A percentile compares a stretch with the other conserved stretches of the same genome.
phyloP scores from a whole-genome alignment of 1,140 invertebrate species.

The Chelonus insularis region DNA sequence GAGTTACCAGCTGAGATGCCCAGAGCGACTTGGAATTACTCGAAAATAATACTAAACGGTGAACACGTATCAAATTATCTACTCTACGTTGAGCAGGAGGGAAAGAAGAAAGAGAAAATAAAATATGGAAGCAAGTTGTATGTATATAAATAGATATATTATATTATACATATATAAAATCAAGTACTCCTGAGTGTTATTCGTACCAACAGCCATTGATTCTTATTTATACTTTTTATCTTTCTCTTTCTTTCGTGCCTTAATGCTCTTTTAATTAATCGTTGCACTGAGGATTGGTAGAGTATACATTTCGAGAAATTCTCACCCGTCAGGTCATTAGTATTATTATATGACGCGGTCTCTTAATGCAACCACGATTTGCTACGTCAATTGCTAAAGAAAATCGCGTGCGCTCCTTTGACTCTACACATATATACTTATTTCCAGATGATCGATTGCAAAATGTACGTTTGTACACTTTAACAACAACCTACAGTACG shows the following conservation, averaged over 20 bases:
- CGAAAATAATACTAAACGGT: slow-evolving; percentile 56
- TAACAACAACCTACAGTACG: background rate
- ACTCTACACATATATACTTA: background rate
- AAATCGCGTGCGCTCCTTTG: slow-evolving; percentile 21
- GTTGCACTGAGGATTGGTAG: slow-evolving; percentile 35
- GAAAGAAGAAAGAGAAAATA: slow-evolving; percentile 4
- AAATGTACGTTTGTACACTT: slow-evolving; percentile 9
- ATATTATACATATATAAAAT: background rate
- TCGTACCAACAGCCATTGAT: background rate
- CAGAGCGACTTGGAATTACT: slow-evolving; percentile 55
- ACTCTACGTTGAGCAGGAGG: slow-evolving; percentile 22
- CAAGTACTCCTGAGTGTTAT: background rate
- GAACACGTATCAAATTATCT: slow-evolving; percentile 54
- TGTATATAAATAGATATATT: background rate
- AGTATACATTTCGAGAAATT: slow-evolving; percentile 21
- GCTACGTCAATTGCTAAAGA: slow-evolving; percentile 5
- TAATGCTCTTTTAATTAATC: slow-evolving; percentile 58
- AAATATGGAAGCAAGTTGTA: background rate
- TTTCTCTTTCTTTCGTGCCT: slow-evolving; percentile 22
- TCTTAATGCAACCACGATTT: slow-evolving; percentile 17
- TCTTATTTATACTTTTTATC: background rate
- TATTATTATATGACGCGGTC: slow-evolving; percentile 26
- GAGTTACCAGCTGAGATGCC: slow-evolving; percentile 49
- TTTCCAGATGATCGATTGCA: slow-evolving; percentile 22
- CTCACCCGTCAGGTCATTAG: slow-evolving; percentile 20